Conservation (phyloP, 2,888 invertebrate genomes). For the Gnatocerus cornutus region DNA sequence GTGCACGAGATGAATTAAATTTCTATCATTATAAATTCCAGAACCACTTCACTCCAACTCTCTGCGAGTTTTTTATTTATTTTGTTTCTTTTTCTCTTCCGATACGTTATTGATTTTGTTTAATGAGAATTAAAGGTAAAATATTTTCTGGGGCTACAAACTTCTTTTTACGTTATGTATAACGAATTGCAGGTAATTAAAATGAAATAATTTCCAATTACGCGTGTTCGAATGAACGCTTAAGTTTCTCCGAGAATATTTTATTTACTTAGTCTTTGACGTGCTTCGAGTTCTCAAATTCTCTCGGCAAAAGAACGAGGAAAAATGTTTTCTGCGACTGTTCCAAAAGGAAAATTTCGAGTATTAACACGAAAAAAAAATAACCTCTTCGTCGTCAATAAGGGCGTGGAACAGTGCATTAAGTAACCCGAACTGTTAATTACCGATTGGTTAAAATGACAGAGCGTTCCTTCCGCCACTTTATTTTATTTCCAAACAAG, state of each 20-base stretch:
- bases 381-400: constrained; percentile 23
- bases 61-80: constrained; percentile 27
- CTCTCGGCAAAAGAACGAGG: no score
- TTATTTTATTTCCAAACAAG: constrained; percentile 21
- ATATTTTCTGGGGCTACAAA: constrained; percentile 48
- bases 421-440: constrained; percentile 34
- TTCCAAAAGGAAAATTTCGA: no score
- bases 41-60: constrained; percentile 40
- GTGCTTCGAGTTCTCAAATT: constrained; percentile 1
- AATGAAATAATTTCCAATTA: constrained; percentile 56
- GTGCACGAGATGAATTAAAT: constrained; percentile 39
- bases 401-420: constrained; percentile 22
- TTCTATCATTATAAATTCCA: constrained; percentile 46
- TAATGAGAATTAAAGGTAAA: constrained; percentile 57
- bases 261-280: constrained; percentile 47
- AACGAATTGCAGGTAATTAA: constrained; percentile 53
- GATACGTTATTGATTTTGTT: constrained; percentile 54
- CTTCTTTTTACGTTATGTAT: constrained; percentile 40
- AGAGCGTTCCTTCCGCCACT: constrained; percentile 16
- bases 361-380: no score
- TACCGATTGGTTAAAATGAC: constrained; percentile 35
- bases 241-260: constrained; percentile 45
- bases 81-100: constrained; percentile 51
- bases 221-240: constrained; percentile 52
- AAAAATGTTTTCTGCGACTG: no score